These are phyloP conservation scores for Petromus typicus DNA, from an alignment of 2,113 vertebrate species.

Conservation along the genomic window DNA sequence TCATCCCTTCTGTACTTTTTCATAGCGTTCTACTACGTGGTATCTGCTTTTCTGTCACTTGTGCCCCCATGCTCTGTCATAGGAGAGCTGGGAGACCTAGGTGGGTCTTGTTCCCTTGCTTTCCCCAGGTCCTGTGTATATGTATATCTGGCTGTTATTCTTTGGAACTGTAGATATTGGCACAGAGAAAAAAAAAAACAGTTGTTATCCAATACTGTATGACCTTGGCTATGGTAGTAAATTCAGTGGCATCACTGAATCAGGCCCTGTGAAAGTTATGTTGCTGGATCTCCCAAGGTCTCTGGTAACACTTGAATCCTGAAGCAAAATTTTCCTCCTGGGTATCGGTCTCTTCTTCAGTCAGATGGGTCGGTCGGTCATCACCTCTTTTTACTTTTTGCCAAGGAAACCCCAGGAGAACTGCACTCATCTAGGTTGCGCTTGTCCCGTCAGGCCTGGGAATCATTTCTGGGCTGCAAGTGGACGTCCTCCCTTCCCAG, in stretches of 20 bases:
- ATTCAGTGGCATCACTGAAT: background rate
- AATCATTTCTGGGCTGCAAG: fast-evolving
- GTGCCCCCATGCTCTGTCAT: background rate
- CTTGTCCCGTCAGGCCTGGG: background rate
- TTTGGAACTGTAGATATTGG: background rate
- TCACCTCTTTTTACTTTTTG: background rate
- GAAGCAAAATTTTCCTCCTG: background rate
- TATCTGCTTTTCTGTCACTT: background rate
- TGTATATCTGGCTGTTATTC: background rate
- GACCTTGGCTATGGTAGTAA: background rate
- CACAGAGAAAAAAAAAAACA: background rate
- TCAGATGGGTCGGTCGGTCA: background rate
- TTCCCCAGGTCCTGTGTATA: background rate
- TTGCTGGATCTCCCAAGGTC: background rate
- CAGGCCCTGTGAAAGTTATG: background rate
- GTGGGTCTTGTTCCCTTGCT: background rate
- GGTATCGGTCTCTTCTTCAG: background rate
- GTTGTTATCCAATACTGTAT: background rate
- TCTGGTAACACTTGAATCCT: background rate
- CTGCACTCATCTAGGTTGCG: background rate
- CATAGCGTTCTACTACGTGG: background rate
- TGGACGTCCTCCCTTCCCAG: fast-evolving
- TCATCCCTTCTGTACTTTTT: background rate
- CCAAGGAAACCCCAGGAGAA: background rate
- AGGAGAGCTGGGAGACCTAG: background rate